Evolutionary conservation across 2,888 invertebrate genomes (phyloP), one percentile per base, ranked within the genome.

Genomic region (Selenia dentaria): DNA sequence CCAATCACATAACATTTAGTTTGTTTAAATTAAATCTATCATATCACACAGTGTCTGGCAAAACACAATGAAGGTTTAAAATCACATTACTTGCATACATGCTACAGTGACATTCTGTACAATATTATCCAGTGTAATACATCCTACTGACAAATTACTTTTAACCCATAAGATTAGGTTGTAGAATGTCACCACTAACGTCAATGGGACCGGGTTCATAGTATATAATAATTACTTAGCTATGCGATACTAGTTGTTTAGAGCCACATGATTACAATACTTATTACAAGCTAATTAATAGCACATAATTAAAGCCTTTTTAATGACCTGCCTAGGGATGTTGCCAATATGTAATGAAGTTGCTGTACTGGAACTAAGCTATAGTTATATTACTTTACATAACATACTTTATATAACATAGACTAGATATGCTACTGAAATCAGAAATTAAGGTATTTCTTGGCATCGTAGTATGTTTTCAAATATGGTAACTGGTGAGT

Each of bases 21-120:
- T 36, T 29, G 48, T 28, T 38, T 42, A 44, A 46, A 39, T 52
- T 55, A 63, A 65, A 57, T 52, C 57, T 67, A 70, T 53, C 22
- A 64, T 82, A 79, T 82, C 83, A 83, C 83, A 81, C 72, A 68
- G 60, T 67, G 61, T 33, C 64, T 62, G 51, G 55, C 57, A 36
- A 67, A n/a, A 64, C 51, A 64, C 48, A 54, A 47, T 58, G 47
- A 57, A 54, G 50, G 47, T 32, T 36, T 34, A 20, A 44, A 38
- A 51, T 37, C 10, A 32, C 39, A 25, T 16, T 11, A 27, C 26
- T 9, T 16, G 16, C 9, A 27, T 35, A 16, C 9, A 3, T 36
- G 26, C 16, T 26, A 14, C 5, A 39, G 25, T 16, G 9, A 12
- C 22, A 26, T 11, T 14, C 11, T 18, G 11, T 18, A 5, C 22